Evolutionary conservation across 2,888 invertebrate species (phyloP).

Genomic region (Bembecia ichneumoniformis): DNA sequence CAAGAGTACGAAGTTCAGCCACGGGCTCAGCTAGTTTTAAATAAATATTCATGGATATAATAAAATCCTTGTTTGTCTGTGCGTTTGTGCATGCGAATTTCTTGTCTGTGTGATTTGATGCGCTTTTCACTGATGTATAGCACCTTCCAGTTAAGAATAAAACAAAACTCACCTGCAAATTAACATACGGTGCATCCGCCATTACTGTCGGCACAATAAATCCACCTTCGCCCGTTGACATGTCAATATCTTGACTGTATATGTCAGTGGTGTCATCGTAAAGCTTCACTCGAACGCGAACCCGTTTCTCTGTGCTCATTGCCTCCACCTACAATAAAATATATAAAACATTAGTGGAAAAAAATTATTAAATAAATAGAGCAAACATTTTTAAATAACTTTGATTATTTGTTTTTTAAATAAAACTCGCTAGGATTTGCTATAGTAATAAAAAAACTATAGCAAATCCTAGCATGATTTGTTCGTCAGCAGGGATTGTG

Average conservation of each 20-base stretch:
- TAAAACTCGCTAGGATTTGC: no score
- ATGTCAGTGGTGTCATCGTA: conserved; percentile 78
- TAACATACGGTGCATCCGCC: conserved; percentile 76
- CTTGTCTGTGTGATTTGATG: no score
- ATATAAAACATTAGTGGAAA: not conserved
- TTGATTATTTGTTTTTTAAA: not conserved
- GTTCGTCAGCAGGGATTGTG: no score
- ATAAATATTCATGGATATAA: no score
- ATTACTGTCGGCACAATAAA: conserved; percentile 79
- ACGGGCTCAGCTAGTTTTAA: no score
- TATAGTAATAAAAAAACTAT: no score
- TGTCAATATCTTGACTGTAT: conserved; percentile 80
- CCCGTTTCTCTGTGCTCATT: conserved; percentile 77
- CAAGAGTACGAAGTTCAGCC: no score
- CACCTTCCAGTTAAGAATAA: not conserved
- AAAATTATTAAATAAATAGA: not conserved
- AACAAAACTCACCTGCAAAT: conserved; percentile 68
- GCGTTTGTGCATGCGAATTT: no score
- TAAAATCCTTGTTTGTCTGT: no score
- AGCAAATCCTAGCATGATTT: no score
- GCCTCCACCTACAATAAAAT: conserved; percentile 73
- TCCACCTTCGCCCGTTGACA: conserved; percentile 77
- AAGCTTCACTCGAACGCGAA: conserved; percentile 76
- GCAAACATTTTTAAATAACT: not conserved
- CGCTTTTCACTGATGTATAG: no score